These are phyloP conservation scores for Cerastis rubricosa DNA, from an alignment of 2,888 invertebrate species.

Conservation along the genomic window DNA sequence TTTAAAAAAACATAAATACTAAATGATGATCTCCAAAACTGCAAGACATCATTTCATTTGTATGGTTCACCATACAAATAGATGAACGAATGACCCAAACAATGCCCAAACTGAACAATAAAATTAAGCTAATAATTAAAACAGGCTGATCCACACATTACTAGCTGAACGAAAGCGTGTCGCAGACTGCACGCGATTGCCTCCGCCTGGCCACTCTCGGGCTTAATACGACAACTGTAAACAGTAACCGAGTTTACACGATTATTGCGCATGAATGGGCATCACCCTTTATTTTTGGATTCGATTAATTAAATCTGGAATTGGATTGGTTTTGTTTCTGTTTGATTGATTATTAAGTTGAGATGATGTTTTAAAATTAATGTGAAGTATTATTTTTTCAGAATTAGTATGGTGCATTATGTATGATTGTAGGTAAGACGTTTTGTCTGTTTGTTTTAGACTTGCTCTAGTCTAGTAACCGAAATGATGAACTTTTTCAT, in stretches of 20 bases:
- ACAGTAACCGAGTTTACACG: constrained; percentile 77
- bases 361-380: background rate
- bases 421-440: background rate
- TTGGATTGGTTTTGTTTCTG: constrained; percentile 21
- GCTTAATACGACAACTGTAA: constrained; percentile 63
- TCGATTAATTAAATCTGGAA: constrained; percentile 52
- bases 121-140: background rate
- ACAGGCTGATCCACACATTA: constrained; percentile 63
- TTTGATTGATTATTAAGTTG: constrained; percentile 16
- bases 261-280: constrained; percentile 78
- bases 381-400: background rate
- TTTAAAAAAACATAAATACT: no score
- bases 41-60: no score
- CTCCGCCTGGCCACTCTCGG: constrained; percentile 61
- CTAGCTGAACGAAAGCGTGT: constrained; percentile 62
- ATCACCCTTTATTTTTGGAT: constrained; percentile 65
- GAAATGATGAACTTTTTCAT: background rate
- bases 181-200: constrained; percentile 71
- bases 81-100: no score
- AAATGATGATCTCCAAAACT: no score
- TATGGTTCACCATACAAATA: no score
- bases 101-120: background rate
- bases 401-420: background rate
- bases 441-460: background rate
- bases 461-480: background rate